Conservation (phyloP, 2,797 vertebrate genomes). For the Antrozous pallidus region DNA sequence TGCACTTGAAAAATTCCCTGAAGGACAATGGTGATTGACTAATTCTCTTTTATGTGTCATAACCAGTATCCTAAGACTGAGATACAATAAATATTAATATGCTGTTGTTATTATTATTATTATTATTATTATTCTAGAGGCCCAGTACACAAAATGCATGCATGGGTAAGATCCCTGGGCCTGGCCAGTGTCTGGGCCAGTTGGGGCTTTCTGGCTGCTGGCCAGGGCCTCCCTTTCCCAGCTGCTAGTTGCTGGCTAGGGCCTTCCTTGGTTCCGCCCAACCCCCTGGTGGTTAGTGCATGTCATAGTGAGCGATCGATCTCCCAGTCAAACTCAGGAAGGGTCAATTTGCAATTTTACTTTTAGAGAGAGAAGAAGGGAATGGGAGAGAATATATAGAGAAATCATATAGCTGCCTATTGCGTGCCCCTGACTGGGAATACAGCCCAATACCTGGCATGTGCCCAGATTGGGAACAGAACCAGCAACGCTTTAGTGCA, state of each 20-base stretch:
- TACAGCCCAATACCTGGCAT: neutral
- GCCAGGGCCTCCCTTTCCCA: too few species aligned
- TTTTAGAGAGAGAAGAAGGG: neutral
- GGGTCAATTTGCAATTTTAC: neutral
- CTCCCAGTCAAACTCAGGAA: rapidly evolving
- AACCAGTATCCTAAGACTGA: neutral
- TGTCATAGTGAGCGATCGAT: too few species aligned
- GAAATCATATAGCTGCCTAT: neutral
- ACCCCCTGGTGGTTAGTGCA: too few species aligned
- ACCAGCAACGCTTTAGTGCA: neutral
- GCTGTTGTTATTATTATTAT: too few species aligned
- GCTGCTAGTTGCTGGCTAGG: too few species aligned
- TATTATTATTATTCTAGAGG: too few species aligned
- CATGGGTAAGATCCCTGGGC: too few species aligned
- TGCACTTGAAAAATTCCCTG: neutral
- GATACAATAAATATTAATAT: conserved; percentile 36
- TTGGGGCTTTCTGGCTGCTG: rapidly evolving
- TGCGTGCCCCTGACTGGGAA: neutral
- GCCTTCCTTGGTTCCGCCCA: too few species aligned
- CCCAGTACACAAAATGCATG: too few species aligned
- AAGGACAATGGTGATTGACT: neutral
- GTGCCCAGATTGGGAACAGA: neutral
- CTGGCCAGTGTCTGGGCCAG: too few species aligned
- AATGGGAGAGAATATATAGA: neutral
- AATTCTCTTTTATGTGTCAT: neutral